phyloP scores from a whole-genome alignment of 1,140 invertebrate genomes.

The Batillaria attramentaria region DNA sequence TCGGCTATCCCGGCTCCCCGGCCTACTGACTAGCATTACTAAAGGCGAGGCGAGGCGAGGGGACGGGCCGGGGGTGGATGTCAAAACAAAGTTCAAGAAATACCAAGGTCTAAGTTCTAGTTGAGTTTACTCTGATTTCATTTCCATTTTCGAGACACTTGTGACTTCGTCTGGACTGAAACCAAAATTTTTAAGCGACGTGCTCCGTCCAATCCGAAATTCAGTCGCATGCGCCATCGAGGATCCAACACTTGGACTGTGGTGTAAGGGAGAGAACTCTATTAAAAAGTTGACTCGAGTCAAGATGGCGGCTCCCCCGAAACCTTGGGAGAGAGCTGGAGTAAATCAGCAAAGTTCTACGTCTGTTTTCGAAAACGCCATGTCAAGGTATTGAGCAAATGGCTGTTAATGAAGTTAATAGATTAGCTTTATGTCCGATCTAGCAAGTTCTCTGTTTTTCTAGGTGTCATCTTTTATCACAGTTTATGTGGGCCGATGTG shows the following conservation, averaged over 20 bases:
- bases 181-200: no score
- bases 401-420: no score
- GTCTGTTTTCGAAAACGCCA: conserved; percentile 45
- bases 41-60: no score
- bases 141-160: neutral
- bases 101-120: neutral
- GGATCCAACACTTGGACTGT: neutral
- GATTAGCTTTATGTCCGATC: no score
- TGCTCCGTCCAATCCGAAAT: no score
- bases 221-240: neutral
- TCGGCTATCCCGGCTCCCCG: no score
- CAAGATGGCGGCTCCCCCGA: conserved; percentile 63
- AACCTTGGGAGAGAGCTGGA: conserved; percentile 68
- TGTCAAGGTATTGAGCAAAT: conserved; percentile 54
- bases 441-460: no score
- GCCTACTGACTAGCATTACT: no score
- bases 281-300: neutral
- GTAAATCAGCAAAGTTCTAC: conserved; percentile 60
- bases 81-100: no score
- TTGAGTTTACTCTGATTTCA: neutral
- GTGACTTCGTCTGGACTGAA: no score
- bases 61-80: no score
- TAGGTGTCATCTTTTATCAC: neutral
- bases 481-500: no score
- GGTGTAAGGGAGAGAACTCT: conserved; percentile 1